These are phyloP conservation scores for Microtus oregoni DNA, from an alignment of 2,113 vertebrate genomes.

Conservation along the genomic window DNA sequence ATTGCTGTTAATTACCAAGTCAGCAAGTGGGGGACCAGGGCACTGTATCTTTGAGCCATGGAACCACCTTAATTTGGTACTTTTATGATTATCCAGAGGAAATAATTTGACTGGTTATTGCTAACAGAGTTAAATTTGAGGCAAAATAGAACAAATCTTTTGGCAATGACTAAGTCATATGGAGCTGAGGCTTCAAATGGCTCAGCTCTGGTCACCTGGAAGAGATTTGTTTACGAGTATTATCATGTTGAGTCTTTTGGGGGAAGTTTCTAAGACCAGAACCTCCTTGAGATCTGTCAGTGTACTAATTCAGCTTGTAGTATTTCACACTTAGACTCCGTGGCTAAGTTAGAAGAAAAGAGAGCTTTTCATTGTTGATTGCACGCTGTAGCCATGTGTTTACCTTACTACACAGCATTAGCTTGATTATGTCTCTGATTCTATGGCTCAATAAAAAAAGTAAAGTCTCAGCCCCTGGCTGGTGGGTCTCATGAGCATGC, in stretches of 20 bases:
- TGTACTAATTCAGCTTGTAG: background rate
- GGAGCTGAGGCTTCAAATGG: conserved; percentile 10
- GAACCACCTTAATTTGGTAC: conserved; percentile 75
- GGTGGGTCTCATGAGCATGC: background rate
- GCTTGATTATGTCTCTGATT: background rate
- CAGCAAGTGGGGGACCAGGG: conserved; percentile 68
- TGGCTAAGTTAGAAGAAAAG: background rate
- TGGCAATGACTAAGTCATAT: conserved; percentile 34
- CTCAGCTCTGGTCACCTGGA: conserved; percentile 21
- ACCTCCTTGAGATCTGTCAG: background rate
- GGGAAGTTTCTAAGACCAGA: conserved; percentile 24
- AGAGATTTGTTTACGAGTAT: background rate
- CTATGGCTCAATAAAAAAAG: background rate
- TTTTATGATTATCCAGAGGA: conserved; percentile 63
- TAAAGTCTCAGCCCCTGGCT: background rate
- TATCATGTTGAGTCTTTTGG: conserved; percentile 33
- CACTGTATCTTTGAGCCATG: conserved; percentile 71
- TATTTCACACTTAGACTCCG: background rate
- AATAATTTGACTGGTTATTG: conserved; percentile 63
- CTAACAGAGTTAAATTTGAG: conserved; percentile 76
- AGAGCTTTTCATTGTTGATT: background rate
- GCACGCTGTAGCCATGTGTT: background rate
- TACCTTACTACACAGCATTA: background rate
- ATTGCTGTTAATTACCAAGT: conserved; percentile 81
- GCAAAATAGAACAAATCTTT: conserved; percentile 52